Conservation (phyloP, 2,888 invertebrate species). For the Acanthosoma haemorrhoidale region DNA sequence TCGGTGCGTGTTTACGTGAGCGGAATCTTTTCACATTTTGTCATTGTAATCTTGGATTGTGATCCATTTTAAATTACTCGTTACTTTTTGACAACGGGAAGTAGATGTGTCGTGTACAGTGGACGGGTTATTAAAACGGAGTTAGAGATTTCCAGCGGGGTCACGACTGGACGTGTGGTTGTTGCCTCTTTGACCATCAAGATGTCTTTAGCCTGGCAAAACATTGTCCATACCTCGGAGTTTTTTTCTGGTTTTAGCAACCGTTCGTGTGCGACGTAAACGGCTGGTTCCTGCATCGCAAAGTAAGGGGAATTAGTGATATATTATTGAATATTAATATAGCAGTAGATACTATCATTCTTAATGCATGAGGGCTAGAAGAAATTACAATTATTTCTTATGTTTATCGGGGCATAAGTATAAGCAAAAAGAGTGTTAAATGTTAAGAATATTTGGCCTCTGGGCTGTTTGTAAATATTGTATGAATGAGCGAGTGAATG, state of each 20-base stretch:
- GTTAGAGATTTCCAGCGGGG: slow-evolving; percentile 11
- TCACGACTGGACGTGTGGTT: slow-evolving; percentile 24
- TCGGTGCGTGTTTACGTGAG: neutral
- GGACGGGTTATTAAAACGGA: slow-evolving; percentile 20
- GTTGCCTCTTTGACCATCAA: slow-evolving; percentile 12
- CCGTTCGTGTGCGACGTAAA: neutral
- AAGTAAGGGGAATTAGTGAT: too few species aligned
- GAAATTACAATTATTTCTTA: too few species aligned
- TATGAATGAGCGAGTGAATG: too few species aligned
- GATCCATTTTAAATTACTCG: slow-evolving; percentile 10
- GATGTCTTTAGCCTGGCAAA: slow-evolving; percentile 21
- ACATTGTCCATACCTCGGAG: neutral
- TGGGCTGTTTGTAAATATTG: too few species aligned
- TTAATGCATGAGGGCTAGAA: too few species aligned
- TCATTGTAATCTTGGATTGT: neutral
- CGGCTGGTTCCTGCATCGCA: too few species aligned
- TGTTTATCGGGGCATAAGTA: too few species aligned
- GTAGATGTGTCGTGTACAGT: neutral
- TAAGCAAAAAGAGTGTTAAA: too few species aligned
- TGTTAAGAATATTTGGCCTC: too few species aligned
- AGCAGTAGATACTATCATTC: too few species aligned
- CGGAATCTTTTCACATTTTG: neutral
- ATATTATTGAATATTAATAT: too few species aligned
- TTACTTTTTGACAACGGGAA: neutral
- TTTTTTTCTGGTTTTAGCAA: neutral